Evolutionary conservation across 92 coral and sea anemone species (phyloP).

Genomic region (Palythoa heliodiscus): DNA sequence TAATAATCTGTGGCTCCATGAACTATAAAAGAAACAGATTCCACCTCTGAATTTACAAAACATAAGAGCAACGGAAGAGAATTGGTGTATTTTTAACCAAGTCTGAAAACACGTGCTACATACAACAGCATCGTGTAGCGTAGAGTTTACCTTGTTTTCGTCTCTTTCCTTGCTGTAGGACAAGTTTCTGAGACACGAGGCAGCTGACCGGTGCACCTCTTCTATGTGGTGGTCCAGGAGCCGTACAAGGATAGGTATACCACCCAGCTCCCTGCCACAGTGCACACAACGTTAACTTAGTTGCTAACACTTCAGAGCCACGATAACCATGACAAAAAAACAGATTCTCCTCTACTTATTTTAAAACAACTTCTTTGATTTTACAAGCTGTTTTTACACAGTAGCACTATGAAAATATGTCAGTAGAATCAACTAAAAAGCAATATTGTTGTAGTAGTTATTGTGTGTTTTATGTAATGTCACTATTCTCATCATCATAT

Average conservation of each 20-base stretch:
- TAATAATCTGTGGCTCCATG: too few relatives aligned
- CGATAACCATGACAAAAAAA: neutral
- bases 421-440: too few relatives aligned
- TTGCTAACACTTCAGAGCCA: neutral
- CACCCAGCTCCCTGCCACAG: constrained; percentile 83
- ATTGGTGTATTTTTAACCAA: neutral
- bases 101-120: neutral
- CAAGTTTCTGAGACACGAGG: constrained; percentile 85
- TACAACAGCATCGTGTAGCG: neutral
- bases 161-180: constrained; percentile 90
- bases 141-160: constrained; percentile 85
- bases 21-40: too few relatives aligned
- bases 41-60: too few relatives aligned
- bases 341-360: neutral
- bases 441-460: too few relatives aligned
- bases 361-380: neutral
- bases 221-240: constrained; percentile 89
- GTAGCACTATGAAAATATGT: too few relatives aligned
- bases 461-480: neutral
- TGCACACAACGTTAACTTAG: neutral
- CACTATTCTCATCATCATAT: neutral
- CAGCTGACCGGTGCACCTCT: constrained; percentile 91
- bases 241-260: constrained; percentile 87
- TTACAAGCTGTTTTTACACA: neutral
- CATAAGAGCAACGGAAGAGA: neutral